Evolutionary conservation across 1,140 invertebrate species (phyloP).

Genomic region (Leptestheria dahalacensis): DNA sequence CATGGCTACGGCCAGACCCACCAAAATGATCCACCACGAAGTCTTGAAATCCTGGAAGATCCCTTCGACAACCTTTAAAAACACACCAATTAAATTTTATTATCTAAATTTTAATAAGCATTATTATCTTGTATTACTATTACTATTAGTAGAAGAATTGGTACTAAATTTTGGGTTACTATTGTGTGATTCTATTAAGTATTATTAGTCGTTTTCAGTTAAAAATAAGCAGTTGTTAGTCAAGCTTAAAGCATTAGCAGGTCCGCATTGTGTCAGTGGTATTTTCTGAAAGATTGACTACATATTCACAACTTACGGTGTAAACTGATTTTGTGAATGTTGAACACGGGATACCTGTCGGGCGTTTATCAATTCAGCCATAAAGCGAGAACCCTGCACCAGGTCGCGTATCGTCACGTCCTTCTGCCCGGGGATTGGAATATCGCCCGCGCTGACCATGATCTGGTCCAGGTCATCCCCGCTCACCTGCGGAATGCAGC

Average conservation of each 20-base stretch:
- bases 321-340: background rate
- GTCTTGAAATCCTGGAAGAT: constrained; percentile 57
- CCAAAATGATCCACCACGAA: constrained; percentile 50
- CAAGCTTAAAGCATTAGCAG: too few relatives aligned
- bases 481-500: constrained; percentile 6
- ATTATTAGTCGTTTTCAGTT: too few relatives aligned
- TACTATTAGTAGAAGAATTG: too few relatives aligned
- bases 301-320: background rate
- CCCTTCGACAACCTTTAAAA: constrained; percentile 37
- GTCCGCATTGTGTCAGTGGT: too few relatives aligned
- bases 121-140: too few relatives aligned
- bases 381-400: constrained; percentile 7
- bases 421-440: background rate
- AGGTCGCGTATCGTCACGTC: constrained; percentile 1
- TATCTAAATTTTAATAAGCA: background rate
- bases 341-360: constrained; percentile 1
- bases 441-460: background rate
- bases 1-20: constrained; percentile 45
- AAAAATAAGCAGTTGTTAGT: too few relatives aligned
- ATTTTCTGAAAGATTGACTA: too few relatives aligned
- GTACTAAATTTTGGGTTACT: background rate
- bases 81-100: background rate
- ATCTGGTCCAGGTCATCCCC: background rate
- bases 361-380: constrained; percentile 10
- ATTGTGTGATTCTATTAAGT: background rate